phyloP scores from a whole-genome alignment of 37 sponge, comb jelly and placozoan species.

The Petrosia ficiformis region DNA sequence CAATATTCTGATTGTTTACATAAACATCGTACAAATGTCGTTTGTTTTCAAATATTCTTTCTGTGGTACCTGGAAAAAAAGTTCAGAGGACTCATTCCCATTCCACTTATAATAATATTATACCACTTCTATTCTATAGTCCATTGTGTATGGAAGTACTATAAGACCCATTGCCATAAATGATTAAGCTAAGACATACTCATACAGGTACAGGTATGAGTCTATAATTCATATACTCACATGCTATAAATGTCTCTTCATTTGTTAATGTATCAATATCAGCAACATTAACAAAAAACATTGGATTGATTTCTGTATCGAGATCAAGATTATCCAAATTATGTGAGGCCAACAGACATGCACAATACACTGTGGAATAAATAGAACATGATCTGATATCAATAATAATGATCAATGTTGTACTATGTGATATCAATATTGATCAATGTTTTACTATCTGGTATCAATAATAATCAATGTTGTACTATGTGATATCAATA shows the following conservation, averaged over 20 bases:
- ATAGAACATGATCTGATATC: neutral
- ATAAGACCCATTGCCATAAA: too few relatives aligned
- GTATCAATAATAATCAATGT: neutral
- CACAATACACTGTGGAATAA: conserved; percentile 78
- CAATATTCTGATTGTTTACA: conserved; percentile 45
- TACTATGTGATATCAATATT: neutral
- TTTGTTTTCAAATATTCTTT: conserved; percentile 80
- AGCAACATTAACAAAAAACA: conserved; percentile 88
- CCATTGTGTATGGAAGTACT: neutral
- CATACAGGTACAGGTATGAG: neutral
- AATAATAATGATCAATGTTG: neutral
- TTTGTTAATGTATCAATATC: conserved; percentile 66
- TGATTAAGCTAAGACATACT: too few relatives aligned
- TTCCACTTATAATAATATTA: neutral
- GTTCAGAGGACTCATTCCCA: neutral
- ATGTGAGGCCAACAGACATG: conserved; percentile 65
- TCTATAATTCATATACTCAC: conserved; percentile 28
- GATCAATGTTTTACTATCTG: neutral
- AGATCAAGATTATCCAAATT: conserved; percentile 17
- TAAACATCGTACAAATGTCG: conserved; percentile 77
- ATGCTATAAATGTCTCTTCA: conserved; percentile 71
- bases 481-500: neutral
- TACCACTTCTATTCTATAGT: too few relatives aligned
- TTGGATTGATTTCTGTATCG: conserved; percentile 62
- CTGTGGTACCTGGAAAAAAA: conserved; percentile 75